Evolutionary conservation across 2,797 vertebrate genomes (phyloP).

Genomic region (Pteronotus mesoamericanus): DNA sequence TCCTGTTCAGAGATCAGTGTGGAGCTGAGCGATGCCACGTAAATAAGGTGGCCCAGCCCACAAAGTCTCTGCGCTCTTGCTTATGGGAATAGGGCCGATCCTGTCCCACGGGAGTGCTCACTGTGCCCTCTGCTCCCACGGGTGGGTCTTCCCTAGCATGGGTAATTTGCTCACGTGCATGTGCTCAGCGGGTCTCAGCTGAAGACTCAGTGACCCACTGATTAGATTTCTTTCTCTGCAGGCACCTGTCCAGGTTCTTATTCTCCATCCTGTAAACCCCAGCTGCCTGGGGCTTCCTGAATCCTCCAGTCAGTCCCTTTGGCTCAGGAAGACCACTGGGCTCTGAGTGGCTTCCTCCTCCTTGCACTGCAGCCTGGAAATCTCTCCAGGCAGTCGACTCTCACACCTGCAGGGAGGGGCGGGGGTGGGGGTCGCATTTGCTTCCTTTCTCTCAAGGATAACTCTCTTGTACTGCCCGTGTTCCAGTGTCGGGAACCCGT

Average conservation of each 20-base stretch:
- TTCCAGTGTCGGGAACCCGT: neutral
- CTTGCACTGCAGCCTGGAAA: fast-evolving
- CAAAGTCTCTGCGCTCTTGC: neutral
- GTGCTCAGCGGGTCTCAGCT: neutral
- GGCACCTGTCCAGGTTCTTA: neutral
- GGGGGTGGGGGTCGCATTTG: fast-evolving
- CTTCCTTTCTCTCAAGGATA: fast-evolving
- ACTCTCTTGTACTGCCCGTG: neutral
- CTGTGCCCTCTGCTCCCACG: neutral
- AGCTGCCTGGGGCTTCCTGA: neutral
- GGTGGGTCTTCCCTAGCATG: too few species aligned
- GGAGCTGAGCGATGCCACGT: neutral
- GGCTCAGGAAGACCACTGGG: neutral
- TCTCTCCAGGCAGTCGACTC: neutral
- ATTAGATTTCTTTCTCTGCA: neutral
- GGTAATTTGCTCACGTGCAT: neutral
- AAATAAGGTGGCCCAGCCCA: neutral
- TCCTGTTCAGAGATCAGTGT: neutral
- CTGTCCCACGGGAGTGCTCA: too few species aligned
- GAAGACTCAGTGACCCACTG: neutral
- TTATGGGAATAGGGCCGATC: neutral
- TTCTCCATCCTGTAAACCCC: neutral
- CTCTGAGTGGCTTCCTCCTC: neutral
- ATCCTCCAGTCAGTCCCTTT: neutral
- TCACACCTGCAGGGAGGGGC: too few species aligned